Conservation (phyloP, 2,888 invertebrate species). For the Brachycybe producta region DNA sequence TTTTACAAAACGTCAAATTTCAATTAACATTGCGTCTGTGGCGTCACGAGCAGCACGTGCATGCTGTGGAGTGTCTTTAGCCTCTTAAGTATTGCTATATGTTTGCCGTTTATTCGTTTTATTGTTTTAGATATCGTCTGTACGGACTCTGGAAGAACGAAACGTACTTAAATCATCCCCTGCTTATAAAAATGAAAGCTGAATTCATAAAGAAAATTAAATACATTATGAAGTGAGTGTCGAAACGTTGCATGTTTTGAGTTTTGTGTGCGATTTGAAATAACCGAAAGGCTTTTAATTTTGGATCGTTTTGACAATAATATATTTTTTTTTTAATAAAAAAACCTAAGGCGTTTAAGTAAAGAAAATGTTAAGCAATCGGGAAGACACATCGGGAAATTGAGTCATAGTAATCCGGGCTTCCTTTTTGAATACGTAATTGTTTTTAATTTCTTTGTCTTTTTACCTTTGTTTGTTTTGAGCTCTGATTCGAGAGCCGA, state of each 20-base stretch:
- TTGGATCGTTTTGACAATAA: slow-evolving; percentile 6
- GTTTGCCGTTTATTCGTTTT: not conserved
- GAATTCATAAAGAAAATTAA: slow-evolving; percentile 83
- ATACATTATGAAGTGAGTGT: slow-evolving; percentile 86
- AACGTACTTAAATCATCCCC: slow-evolving; percentile 63
- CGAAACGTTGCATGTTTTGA: not conserved
- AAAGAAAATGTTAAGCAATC: slow-evolving; percentile 97
- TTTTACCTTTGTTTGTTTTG: not conserved
- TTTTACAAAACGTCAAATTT: no score
- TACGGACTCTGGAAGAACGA: slow-evolving; percentile 97
- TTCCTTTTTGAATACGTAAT: slow-evolving; percentile 90
- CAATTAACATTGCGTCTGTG: no score
- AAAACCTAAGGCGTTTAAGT: slow-evolving; percentile 44
- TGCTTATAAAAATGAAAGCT: slow-evolving; percentile 67
- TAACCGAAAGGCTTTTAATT: slow-evolving; percentile 1
- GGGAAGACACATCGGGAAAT: slow-evolving; percentile 88
- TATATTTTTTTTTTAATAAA: slow-evolving; percentile 8
- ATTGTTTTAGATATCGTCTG: slow-evolving; percentile 53
- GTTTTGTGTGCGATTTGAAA: no score
- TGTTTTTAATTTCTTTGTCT: not conserved
- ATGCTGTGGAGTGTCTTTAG: no score
- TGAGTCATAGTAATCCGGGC: slow-evolving; percentile 90
- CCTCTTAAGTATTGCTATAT: not conserved
- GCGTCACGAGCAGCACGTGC: no score
- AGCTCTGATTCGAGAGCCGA: no score